phyloP scores from a whole-genome alignment of 2,888 invertebrate genomes.

The Athripsodes cinereus region DNA sequence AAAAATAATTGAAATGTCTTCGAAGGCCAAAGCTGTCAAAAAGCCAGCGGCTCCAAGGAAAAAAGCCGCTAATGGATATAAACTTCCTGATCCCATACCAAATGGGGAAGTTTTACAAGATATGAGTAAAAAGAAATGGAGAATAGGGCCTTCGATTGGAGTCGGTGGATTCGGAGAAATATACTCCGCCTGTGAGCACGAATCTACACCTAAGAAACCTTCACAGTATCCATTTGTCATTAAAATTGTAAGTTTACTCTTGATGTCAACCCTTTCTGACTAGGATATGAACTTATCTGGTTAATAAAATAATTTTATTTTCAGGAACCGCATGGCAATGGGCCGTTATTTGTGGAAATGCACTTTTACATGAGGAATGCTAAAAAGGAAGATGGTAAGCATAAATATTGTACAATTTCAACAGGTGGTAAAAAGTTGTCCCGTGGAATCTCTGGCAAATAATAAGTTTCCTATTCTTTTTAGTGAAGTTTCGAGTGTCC shows the following conservation, averaged over 20 bases:
- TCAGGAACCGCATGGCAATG: conserved; percentile 87
- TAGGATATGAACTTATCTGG: too few relatives aligned
- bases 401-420: background rate
- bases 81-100: conserved; percentile 66
- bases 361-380: conserved; percentile 80
- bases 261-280: too few relatives aligned
- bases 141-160: conserved; percentile 80
- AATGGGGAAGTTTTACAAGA: conserved; percentile 73
- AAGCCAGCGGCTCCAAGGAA: conserved; percentile 14
- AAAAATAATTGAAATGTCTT: conserved; percentile 8
- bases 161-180: conserved; percentile 93
- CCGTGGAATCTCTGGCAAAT: too few relatives aligned
- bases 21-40: conserved; percentile 16
- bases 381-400: conserved; percentile 61
- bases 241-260: conserved; percentile 65
- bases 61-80: conserved; percentile 40
- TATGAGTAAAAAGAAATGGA: conserved; percentile 74
- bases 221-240: conserved; percentile 63
- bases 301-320: too few relatives aligned
- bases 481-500: too few relatives aligned
- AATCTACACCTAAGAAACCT: conserved; percentile 45
- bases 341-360: conserved; percentile 91
- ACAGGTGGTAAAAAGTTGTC: too few relatives aligned
- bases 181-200: conserved; percentile 68
- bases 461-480: too few relatives aligned